Evolutionary conservation across 2,797 vertebrate species (phyloP).

Genomic region (Mormyrus proboscirostris): DNA sequence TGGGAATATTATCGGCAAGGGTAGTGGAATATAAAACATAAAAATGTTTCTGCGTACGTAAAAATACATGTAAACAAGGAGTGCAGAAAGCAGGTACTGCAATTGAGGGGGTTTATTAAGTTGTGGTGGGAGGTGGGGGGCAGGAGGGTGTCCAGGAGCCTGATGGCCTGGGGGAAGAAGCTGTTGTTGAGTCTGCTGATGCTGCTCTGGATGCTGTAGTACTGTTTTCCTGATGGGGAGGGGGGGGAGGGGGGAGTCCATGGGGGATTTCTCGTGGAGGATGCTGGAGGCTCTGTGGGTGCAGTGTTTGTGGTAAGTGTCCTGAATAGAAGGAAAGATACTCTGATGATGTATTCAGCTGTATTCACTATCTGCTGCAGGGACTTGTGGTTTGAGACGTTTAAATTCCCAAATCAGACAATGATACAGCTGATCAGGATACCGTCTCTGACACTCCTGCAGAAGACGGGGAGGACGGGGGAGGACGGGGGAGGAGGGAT

Average conservation of each 20-base stretch:
- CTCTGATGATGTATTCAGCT: background rate
- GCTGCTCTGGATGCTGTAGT: background rate
- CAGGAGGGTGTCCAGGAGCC: background rate
- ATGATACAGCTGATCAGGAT: background rate
- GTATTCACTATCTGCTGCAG: background rate
- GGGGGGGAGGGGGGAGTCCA: background rate
- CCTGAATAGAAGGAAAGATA: background rate
- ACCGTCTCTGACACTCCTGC: background rate
- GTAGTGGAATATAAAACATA: background rate
- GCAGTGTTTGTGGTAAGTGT: background rate
- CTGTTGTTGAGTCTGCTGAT: background rate
- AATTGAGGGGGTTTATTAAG: background rate
- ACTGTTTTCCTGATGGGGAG: background rate
- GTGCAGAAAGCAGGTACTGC: background rate
- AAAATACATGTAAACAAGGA: background rate
- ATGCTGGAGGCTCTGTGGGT: background rate
- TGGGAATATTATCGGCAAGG: too few relatives aligned
- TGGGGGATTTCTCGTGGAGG: background rate
- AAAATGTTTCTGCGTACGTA: background rate
- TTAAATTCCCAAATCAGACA: background rate
- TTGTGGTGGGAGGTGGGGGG: background rate
- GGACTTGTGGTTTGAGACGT: background rate
- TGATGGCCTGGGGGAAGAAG: background rate
- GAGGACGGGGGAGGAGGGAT: background rate
- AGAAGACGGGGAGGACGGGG: background rate